Percentiles rank a stretch among this genome's conserved stretches.
These are phyloP conservation scores for Actinemys pallida DNA, from an alignment of 2,113 vertebrate genomes.

Conservation along the genomic window DNA sequence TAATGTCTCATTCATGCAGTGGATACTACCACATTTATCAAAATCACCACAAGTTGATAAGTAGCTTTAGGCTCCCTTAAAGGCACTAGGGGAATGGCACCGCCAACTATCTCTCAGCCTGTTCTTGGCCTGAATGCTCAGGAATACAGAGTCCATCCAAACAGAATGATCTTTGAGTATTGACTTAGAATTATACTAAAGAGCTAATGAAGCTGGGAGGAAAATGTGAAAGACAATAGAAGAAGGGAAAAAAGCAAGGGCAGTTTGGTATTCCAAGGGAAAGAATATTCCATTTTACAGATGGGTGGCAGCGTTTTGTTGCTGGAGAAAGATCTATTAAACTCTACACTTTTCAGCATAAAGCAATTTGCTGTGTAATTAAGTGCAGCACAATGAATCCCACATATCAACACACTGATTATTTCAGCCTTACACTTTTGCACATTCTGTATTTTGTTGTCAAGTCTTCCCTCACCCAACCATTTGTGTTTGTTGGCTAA, in stretches of 20 bases:
- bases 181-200: neutral
- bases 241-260: neutral
- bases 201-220: neutral
- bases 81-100: neutral
- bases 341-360: neutral
- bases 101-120: neutral
- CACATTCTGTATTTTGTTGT: neutral
- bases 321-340: neutral
- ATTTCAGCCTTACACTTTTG: neutral
- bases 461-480: neutral
- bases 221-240: neutral
- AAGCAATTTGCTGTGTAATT: neutral
- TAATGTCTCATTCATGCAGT: neutral
- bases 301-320: neutral
- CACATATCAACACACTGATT: neutral
- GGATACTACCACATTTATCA: accelerated
- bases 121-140: neutral
- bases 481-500: no score
- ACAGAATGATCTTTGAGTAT: neutral
- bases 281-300: neutral
- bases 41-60: neutral
- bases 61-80: neutral
- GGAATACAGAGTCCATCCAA: neutral
- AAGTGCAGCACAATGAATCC: neutral
- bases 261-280: neutral